These are phyloP conservation scores for Brachionus plicatilis DNA, from an alignment of 1,140 invertebrate genomes.

Conservation along the genomic window DNA sequence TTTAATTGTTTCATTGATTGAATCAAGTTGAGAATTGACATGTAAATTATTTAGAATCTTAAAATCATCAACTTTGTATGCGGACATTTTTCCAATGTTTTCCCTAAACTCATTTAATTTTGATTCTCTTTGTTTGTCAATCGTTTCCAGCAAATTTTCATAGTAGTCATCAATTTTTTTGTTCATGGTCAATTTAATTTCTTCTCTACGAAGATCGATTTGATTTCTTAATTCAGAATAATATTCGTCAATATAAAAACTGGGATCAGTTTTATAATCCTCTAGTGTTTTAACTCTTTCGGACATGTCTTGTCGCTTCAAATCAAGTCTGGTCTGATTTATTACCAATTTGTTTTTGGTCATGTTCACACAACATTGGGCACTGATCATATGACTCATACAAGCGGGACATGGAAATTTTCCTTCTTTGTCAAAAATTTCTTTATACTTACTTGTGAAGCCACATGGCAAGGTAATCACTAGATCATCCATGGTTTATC, in stretches of 20 bases:
- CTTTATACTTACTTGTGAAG: neutral
- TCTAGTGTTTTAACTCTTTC: neutral
- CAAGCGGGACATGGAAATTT: neutral
- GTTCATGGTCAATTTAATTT: neutral
- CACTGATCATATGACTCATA: neutral
- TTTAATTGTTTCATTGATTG: neutral
- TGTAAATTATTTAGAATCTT: neutral
- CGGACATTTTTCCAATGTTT: neutral
- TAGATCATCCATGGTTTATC: neutral
- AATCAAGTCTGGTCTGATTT: neutral
- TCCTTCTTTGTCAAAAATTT: neutral
- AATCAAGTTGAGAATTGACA: neutral
- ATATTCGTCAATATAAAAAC: neutral
- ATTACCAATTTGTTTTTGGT: neutral
- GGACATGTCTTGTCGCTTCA: neutral
- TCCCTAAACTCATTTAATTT: neutral
- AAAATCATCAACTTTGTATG: neutral
- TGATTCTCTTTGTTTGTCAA: neutral
- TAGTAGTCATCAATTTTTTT: neutral
- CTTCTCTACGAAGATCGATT: neutral
- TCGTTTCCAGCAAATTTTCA: neutral
- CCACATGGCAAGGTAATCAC: neutral
- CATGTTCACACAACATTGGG: neutral
- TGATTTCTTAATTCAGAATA: neutral
- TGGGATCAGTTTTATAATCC: neutral